These are phyloP conservation scores for Hanleya hanleyi DNA, from an alignment of 2,888 invertebrate genomes.

Conservation along the genomic window DNA sequence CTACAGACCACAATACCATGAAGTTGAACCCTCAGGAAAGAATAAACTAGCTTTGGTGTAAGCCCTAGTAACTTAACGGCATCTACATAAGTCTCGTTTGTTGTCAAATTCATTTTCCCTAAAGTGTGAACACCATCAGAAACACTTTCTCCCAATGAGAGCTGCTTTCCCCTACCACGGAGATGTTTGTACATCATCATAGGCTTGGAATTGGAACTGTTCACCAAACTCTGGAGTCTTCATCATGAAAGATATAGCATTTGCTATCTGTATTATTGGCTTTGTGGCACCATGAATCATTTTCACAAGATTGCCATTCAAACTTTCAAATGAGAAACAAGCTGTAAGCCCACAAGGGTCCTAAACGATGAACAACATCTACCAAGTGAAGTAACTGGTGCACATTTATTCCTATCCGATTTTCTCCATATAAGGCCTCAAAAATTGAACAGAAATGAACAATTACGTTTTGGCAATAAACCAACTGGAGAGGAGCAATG, in stretches of 20 bases:
- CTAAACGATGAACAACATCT: constrained; percentile 24
- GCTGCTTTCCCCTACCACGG: background rate
- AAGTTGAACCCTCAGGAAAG: background rate
- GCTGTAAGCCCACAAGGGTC: constrained; percentile 35
- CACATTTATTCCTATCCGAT: constrained; percentile 34
- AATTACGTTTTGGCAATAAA: constrained; percentile 24
- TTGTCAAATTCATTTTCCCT: background rate
- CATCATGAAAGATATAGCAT: constrained; percentile 28
- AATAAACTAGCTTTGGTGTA: background rate
- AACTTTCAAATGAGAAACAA: constrained; percentile 39
- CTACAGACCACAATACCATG: background rate
- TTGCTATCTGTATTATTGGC: constrained; percentile 30
- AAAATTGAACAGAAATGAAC: constrained; percentile 25
- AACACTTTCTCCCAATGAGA: background rate
- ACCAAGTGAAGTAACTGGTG: constrained; percentile 32
- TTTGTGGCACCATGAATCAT: constrained; percentile 33
- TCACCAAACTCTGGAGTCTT: constrained; percentile 18
- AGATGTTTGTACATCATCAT: background rate
- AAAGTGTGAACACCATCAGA: no score
- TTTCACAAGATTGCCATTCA: constrained; percentile 31
- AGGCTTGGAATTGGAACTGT: background rate
- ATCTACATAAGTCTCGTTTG: background rate
- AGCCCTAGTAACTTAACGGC: background rate
- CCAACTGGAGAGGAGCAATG: background rate
- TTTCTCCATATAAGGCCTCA: constrained; percentile 30